Percentiles rank a stretch among this genome's conserved stretches.
Evolutionary conservation across 2,113 vertebrate species (phyloP).

Genomic region (Crotalus helleri): DNA sequence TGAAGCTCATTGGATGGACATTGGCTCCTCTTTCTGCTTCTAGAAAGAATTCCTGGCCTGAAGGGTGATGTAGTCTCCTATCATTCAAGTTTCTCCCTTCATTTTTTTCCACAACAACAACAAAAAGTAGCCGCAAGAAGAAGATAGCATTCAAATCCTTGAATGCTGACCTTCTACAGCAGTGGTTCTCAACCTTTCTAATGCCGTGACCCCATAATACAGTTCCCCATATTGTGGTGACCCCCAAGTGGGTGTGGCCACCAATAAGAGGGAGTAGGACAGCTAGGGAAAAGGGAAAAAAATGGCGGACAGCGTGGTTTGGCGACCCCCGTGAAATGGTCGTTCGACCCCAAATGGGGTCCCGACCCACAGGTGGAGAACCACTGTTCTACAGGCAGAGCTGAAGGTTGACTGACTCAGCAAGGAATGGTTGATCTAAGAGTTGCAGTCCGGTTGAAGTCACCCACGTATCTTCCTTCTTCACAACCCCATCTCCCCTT

Average conservation of each 20-base stretch:
- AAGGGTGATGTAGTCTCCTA: neutral
- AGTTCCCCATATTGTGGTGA: too few species aligned
- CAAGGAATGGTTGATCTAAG: neutral
- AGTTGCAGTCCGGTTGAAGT: neutral
- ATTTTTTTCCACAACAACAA: neutral
- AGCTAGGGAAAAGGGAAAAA: too few species aligned
- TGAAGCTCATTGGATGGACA: neutral
- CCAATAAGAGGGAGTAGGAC: too few species aligned
- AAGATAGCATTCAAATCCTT: neutral
- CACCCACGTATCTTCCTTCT: neutral
- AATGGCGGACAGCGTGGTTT: too few species aligned
- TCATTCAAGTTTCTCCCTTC: too few species aligned
- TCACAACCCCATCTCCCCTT: neutral
- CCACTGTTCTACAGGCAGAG: neutral
- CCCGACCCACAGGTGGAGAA: too few species aligned
- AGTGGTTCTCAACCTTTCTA: too few species aligned
- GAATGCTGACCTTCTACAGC: neutral
- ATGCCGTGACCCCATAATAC: too few species aligned
- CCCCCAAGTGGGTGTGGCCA: too few species aligned
- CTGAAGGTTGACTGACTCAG: neutral
- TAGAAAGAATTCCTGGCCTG: neutral
- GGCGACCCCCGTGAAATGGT: too few species aligned
- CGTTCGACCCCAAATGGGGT: too few species aligned
- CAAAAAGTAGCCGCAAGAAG: neutral
- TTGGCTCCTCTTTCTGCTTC: neutral